Base-by-base conservation (phyloP, 2,888 invertebrate species). In the Drosophila merina region DNA sequence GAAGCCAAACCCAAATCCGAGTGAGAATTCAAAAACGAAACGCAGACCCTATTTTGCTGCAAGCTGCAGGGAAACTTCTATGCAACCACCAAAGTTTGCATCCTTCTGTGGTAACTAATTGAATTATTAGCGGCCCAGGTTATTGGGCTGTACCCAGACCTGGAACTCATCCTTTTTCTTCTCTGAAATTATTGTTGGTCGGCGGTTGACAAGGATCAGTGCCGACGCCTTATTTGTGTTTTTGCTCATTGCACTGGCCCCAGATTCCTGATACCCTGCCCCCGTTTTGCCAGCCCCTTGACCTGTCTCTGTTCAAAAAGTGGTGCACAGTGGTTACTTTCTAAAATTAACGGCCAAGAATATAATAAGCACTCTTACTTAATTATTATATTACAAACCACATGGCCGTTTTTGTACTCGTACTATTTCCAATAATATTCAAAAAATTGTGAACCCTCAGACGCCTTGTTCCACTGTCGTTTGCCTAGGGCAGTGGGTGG, bases 171-270 rank as follows among this genome's bases (percentile, higher is more conserved):
- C 49, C 48, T 60, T 20, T 20, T 20, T 56, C 36, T 44, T 56
- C 70, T 63, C 59, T 79, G 85, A 72, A 86, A 86, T 82, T 76
- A 72, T 75, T 77, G 88, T 76, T 78, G 86, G 78, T 80, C 67
- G 84, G 88, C 88, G 86, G 84, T 78, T 89, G 88, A 89, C 88
- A 88, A 88, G 89, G 89, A 88, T 88, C 89, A 89, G 82, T 56
- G 78, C 84, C 77, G 82, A 89, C 89, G 89, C 89, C 89, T 86
- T 84, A 81, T 85, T 89, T 86, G 77, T 85, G 79, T 85, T 85
- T 76, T 56, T 67, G 75, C 74, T 79, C 87, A 87, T 79, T 87
- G 87, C 87, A 52, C 74, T 14, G 71, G 50, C 44, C 52, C 14
- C 14, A 14, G 14, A 14, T 14, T 14, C 14, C 14, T 14, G 14